These are phyloP conservation scores for Rhagium mordax DNA, from an alignment of 2,888 invertebrate species.

Conservation along the genomic window DNA sequence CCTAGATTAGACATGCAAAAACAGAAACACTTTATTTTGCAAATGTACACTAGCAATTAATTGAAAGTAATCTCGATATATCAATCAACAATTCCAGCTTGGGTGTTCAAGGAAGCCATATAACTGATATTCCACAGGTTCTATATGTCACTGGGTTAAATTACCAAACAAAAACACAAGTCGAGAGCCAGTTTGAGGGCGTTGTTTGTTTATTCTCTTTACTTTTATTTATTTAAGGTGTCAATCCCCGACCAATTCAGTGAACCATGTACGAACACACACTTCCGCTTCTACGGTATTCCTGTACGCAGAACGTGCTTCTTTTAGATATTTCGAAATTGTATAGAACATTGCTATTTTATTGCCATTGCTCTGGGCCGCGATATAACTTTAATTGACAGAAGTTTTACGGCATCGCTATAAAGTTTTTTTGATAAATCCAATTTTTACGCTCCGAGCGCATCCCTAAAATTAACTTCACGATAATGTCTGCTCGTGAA, in stretches of 20 bases:
- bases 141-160: constrained; percentile 16
- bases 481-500: constrained; percentile 22
- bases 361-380: neutral
- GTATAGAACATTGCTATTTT: constrained; percentile 17
- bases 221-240: constrained; percentile 19
- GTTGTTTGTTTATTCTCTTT: constrained; percentile 12
- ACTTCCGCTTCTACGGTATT: constrained; percentile 1
- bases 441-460: constrained; percentile 22
- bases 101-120: constrained; percentile 2
- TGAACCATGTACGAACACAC: neutral
- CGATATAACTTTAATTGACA: constrained; percentile 34
- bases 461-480: constrained; percentile 10
- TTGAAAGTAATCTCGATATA: neutral
- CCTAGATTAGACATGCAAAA: too few relatives aligned
- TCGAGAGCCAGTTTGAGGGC: constrained; percentile 3
- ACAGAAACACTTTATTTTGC: neutral
- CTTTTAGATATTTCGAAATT: neutral
- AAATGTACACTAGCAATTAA: neutral
- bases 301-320: constrained; percentile 1
- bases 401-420: constrained; percentile 6
- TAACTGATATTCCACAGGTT: constrained; percentile 20
- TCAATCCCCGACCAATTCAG: constrained; percentile 5
- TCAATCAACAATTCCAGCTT: neutral
- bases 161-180: constrained; percentile 7
- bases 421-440: constrained; percentile 26